phyloP scores from a whole-genome alignment of 2,888 invertebrate genomes.

The Xanthorhoe spadicearia region DNA sequence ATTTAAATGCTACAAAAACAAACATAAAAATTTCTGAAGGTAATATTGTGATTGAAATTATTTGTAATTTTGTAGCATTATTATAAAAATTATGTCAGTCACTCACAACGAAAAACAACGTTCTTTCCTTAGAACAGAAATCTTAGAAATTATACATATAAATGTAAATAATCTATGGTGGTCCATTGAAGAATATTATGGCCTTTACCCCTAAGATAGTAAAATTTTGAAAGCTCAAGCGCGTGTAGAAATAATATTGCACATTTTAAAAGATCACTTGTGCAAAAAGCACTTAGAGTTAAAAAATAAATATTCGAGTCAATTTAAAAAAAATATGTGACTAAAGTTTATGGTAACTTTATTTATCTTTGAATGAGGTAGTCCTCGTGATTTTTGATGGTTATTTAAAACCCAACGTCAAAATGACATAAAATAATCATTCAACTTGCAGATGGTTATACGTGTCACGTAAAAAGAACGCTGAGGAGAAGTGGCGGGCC shows the following conservation, averaged over 20 bases:
- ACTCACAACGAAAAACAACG: slow-evolving; percentile 54
- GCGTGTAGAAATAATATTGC: slow-evolving; percentile 60
- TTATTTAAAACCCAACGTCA: neutral
- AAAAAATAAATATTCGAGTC: slow-evolving; percentile 48
- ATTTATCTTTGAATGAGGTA: slow-evolving; percentile 43
- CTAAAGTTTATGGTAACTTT: slow-evolving; percentile 43
- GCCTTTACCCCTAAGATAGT: slow-evolving; percentile 52
- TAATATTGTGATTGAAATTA: slow-evolving; percentile 2
- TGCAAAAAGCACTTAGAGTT: slow-evolving; percentile 60
- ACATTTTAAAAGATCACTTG: slow-evolving; percentile 63
- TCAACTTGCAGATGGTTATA: too few species aligned
- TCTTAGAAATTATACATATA: slow-evolving; percentile 35
- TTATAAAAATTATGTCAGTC: slow-evolving; percentile 50
- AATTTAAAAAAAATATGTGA: slow-evolving; percentile 35
- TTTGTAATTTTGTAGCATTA: slow-evolving; percentile 52
- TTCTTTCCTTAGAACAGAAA: slow-evolving; percentile 45
- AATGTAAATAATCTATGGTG: slow-evolving; percentile 44
- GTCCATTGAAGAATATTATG: slow-evolving; percentile 53
- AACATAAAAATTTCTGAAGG: neutral
- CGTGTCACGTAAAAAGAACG: too few species aligned
- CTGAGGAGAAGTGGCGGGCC: too few species aligned
- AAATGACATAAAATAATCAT: too few species aligned
- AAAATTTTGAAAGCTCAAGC: slow-evolving; percentile 60
- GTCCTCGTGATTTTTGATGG: slow-evolving; percentile 42
- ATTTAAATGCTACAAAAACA: slow-evolving; percentile 38